These are phyloP conservation scores for Plagodis pulveraria DNA, from an alignment of 2,888 invertebrate genomes.

Conservation along the genomic window DNA sequence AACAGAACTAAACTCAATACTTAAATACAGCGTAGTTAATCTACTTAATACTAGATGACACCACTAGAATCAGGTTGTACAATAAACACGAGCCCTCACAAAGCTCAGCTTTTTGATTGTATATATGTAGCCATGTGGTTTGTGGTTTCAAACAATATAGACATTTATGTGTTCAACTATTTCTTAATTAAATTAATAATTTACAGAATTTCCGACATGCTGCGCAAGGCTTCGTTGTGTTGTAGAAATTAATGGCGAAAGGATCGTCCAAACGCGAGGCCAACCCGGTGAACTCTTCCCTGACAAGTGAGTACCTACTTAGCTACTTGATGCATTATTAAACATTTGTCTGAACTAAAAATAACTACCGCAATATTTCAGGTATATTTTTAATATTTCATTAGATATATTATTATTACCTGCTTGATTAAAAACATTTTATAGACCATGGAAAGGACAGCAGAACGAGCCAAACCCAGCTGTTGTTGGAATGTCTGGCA, in stretches of 20 bases:
- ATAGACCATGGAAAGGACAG: conserved; percentile 79
- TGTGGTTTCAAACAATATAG: too few relatives aligned
- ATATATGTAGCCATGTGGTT: too few relatives aligned
- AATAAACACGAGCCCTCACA: too few relatives aligned
- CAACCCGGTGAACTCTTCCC: conserved; percentile 81
- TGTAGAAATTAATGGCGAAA: conserved; percentile 76
- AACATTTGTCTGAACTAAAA: too few relatives aligned
- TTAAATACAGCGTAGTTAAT: too few relatives aligned
- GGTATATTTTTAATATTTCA: background rate
- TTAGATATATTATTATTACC: background rate
- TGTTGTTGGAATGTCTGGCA: conserved; percentile 72
- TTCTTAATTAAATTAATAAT: background rate
- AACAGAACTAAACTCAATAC: too few relatives aligned
- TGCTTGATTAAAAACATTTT: conserved; percentile 17
- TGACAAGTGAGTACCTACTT: conserved; percentile 64
- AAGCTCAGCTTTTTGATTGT: too few relatives aligned
- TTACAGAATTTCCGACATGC: conserved; percentile 76
- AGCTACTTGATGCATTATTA: too few relatives aligned
- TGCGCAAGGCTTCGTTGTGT: conserved; percentile 77
- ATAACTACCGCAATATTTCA: too few relatives aligned
- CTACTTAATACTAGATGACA: too few relatives aligned
- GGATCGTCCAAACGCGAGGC: conserved; percentile 77
- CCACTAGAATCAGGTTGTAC: too few relatives aligned
- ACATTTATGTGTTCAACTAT: too few relatives aligned
- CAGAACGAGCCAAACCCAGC: conserved; percentile 78